Evolutionary conservation across 1,140 invertebrate genomes (phyloP).

Genomic region (Laodelphax striatellus): DNA sequence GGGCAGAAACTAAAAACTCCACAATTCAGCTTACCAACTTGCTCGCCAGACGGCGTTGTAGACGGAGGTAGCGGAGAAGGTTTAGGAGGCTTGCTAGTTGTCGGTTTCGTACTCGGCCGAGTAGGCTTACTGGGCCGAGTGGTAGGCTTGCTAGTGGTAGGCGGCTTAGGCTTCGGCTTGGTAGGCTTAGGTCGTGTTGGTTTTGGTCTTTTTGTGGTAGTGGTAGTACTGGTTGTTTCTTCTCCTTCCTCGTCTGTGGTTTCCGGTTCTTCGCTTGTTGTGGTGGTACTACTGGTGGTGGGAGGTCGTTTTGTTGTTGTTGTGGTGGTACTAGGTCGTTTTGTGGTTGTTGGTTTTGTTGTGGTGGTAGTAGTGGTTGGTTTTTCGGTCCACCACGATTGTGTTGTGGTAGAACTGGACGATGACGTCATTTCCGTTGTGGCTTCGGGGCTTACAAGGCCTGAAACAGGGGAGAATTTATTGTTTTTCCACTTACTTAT

Average conservation of each 20-base stretch:
- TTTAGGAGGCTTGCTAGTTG: conserved; percentile 6
- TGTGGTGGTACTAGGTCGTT: conserved; percentile 23
- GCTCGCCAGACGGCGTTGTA: neutral
- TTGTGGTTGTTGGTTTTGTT: conserved; percentile 27
- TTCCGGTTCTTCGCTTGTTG: conserved; percentile 7
- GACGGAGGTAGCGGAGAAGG: neutral
- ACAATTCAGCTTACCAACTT: neutral
- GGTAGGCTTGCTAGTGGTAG: conserved; percentile 19
- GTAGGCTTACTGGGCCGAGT: conserved; percentile 22
- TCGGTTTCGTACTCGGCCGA: conserved; percentile 28
- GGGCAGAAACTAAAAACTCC: too few relatives aligned
- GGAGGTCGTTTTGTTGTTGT: conserved; percentile 10
- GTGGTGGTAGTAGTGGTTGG: conserved; percentile 28
- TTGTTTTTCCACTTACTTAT: too few relatives aligned
- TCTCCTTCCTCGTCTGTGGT: neutral
- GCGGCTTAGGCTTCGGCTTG: conserved; percentile 16
- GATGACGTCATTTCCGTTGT: too few relatives aligned
- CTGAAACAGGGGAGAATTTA: too few relatives aligned
- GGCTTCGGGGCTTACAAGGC: neutral
- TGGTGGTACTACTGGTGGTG: conserved; percentile 21
- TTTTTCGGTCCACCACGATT: conserved; percentile 20
- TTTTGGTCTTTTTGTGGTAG: conserved; percentile 21
- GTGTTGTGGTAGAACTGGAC: conserved; percentile 7
- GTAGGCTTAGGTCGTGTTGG: conserved; percentile 20
- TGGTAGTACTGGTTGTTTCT: conserved; percentile 4